phyloP scores from a whole-genome alignment of 2,797 vertebrate species.

The Coccyzus lansbergi region DNA sequence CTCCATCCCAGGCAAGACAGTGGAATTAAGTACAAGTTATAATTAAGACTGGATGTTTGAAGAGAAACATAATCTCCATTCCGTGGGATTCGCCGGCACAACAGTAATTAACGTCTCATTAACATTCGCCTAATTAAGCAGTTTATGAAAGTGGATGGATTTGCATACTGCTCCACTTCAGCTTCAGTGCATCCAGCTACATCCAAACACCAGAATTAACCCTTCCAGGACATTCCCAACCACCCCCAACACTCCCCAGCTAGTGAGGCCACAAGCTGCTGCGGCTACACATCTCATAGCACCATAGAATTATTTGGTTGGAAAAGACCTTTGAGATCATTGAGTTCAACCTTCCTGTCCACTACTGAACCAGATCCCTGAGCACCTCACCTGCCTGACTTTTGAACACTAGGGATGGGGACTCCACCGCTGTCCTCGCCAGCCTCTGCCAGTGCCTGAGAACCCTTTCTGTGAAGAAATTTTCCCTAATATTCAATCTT shows the following conservation, averaged over 20 bases:
- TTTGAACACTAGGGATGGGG: too few relatives aligned
- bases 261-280: not conserved
- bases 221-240: slow-evolving; percentile 15
- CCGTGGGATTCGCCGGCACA: slow-evolving; percentile 80
- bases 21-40: slow-evolving; percentile 77
- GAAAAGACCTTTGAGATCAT: too few relatives aligned
- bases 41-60: slow-evolving; percentile 84
- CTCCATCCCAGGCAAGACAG: slow-evolving; percentile 43
- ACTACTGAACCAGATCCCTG: too few relatives aligned
- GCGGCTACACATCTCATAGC: accelerated
- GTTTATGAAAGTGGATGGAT: slow-evolving; percentile 82
- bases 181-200: slow-evolving; percentile 54
- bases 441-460: too few relatives aligned
- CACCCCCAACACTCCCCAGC: not conserved
- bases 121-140: slow-evolving; percentile 85
- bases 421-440: too few relatives aligned
- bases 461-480: too few relatives aligned
- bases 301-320: too few relatives aligned
- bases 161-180: slow-evolving; percentile 74
- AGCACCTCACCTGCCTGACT: too few relatives aligned
- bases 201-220: slow-evolving; percentile 65
- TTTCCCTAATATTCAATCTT: too few relatives aligned
- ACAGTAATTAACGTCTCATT: slow-evolving; percentile 86
- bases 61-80: slow-evolving; percentile 83
- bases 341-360: too few relatives aligned